Evolutionary conservation across 2,797 vertebrate genomes (phyloP).

Genomic region (Aeoliscus strigatus): DNA sequence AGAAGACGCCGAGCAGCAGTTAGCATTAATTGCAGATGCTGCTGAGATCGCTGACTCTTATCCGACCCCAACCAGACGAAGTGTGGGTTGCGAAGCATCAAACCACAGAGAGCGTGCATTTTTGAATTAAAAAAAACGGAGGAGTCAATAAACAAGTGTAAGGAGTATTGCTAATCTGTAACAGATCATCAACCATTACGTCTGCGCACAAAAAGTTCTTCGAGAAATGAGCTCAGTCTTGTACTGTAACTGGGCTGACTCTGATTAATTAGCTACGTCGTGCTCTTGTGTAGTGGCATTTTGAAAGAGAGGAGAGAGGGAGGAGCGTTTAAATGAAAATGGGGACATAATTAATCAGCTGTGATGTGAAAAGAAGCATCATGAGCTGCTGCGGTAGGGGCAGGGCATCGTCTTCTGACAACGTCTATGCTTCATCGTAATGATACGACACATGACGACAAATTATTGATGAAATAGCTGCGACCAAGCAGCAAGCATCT

Average conservation of each 20-base stretch:
- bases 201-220: conserved; percentile 26
- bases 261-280: conserved; percentile 78
- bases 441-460: too few species aligned
- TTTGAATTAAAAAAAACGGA: conserved; percentile 38
- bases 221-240: conserved; percentile 51
- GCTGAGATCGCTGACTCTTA: conserved; percentile 55
- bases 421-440: too few species aligned
- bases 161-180: conserved; percentile 51
- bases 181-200: conserved; percentile 57
- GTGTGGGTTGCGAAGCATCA: conserved; percentile 30
- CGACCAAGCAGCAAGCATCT: too few species aligned
- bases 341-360: conserved; percentile 75
- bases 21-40: conserved; percentile 57
- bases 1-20: conserved; percentile 54
- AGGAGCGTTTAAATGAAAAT: conserved; percentile 38
- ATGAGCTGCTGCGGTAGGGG: conserved; percentile 26
- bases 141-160: conserved; percentile 54
- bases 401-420: too few species aligned
- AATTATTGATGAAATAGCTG: too few species aligned
- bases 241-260: conserved; percentile 67
- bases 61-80: conserved; percentile 51
- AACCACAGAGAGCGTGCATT: conserved; percentile 15
- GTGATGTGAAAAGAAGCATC: conserved; percentile 50
- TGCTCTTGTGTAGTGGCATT: conserved; percentile 63
- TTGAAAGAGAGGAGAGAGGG: conserved; percentile 38